Base-by-base conservation (phyloP, 2,888 invertebrate genomes). In the Malacosoma neustria region DNA sequence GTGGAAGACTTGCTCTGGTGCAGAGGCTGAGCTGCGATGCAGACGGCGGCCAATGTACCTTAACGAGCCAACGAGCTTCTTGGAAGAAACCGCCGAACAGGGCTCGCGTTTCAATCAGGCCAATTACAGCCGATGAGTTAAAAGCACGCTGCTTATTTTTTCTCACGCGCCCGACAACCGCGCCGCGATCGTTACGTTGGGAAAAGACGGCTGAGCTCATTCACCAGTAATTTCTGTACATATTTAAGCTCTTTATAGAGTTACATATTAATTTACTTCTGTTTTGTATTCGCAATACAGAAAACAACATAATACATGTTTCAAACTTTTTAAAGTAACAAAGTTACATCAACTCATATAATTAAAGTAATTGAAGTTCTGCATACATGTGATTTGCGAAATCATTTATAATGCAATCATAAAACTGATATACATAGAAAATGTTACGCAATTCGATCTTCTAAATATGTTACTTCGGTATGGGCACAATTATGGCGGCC, bases 21-120 rank as follows among this genome's bases (percentile, higher is more conserved):
- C 52, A 56, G 56, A 60, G 57, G 58, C 56, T 57, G 52, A 56
- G 52, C 64, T 54, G 60, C 57, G 71, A 65, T 22, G 5, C 9
- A 9, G 22, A 22, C 22, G 5, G 9, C 22, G 22, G 22, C 22
- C 72, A 72, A 59, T 72, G 77, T 75, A 72, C 72, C 68, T 68
- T 73, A 73, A 76, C 74, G 65, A 79, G 75, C 64, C 67, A 67
- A 53, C 67, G 49, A 54, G 51, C 60, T 81, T 80, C 82, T 80
- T 62, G 75, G 81, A 81, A 79, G 60, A 54, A 48, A 54, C n/a
- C 57, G 60, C 57, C 65, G 64, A 71, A 66, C 72, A 69, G 69
- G 65, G 56, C 63, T 67, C 74, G 77, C 79, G 73, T 76, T 81
- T 80, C 81, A 82, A 85, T 84, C 79, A 79, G 71, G 65, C 82